A percentile compares a stretch with the other conserved stretches of the same genome.
phyloP scores from a whole-genome alignment of 2,113 vertebrate species.

The Microtus montanus region DNA sequence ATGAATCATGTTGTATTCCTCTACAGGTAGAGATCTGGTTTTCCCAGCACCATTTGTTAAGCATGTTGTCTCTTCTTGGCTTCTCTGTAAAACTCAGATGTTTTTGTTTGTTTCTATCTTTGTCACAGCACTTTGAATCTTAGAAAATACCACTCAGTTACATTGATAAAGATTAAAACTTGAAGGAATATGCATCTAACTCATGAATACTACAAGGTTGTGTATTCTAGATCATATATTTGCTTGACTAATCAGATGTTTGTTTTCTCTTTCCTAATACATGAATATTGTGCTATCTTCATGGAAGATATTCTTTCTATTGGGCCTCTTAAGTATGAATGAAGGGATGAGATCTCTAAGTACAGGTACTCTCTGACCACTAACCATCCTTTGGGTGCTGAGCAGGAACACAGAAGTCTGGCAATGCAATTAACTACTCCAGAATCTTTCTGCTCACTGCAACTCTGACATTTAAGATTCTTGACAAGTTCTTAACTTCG shows the following conservation, averaged over 20 bases:
- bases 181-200: not conserved
- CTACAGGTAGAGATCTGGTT: not conserved
- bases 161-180: not conserved
- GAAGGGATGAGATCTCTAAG: not conserved
- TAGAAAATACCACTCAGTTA: not conserved
- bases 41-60: not conserved
- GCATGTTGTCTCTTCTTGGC: not conserved
- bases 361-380: not conserved
- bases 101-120: not conserved
- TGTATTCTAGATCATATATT: not conserved
- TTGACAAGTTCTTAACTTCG: constrained; percentile 52
- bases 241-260: not conserved
- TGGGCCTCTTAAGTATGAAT: not conserved
- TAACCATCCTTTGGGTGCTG: not conserved
- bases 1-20: not conserved
- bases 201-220: not conserved
- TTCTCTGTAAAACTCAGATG: not conserved
- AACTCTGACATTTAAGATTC: constrained; percentile 52
- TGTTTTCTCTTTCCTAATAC: not conserved
- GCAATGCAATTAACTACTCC: constrained; percentile 12
- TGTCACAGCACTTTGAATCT: not conserved
- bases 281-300: not conserved
- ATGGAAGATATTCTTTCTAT: not conserved
- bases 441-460: constrained; percentile 33
- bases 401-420: not conserved